phyloP scores from a whole-genome alignment of 2,797 vertebrate genomes.

The Peromyscus aztecus region DNA sequence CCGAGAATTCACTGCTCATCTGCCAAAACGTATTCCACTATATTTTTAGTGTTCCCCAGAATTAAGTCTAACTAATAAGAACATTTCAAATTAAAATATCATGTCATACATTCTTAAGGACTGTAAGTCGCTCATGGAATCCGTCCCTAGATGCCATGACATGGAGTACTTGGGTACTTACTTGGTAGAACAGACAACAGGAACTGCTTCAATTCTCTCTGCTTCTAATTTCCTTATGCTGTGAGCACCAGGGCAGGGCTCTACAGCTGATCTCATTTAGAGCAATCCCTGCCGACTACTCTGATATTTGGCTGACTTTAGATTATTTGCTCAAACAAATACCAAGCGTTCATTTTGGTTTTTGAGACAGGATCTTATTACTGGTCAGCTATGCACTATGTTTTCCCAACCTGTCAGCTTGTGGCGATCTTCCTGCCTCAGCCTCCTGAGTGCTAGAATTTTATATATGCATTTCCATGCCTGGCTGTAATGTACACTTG shows the following conservation, averaged over 20 bases:
- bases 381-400: not conserved
- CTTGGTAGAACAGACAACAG: not conserved
- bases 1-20: not conserved
- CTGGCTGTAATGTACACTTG: not conserved
- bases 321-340: not conserved
- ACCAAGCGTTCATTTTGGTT: not conserved
- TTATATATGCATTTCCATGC: not conserved
- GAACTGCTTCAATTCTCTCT: not conserved
- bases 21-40: not conserved
- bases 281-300: not conserved
- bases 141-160: not conserved
- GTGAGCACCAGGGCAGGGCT: not conserved
- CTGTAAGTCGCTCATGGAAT: conserved; percentile 21
- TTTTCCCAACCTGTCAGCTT: not conserved
- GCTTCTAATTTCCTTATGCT: not conserved
- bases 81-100: conserved; percentile 51
- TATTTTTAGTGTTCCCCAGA: not conserved
- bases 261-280: not conserved
- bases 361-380: not conserved
- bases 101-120: conserved; percentile 17
- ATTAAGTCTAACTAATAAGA: conserved; percentile 41
- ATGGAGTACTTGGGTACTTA: not conserved
- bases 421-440: not conserved
- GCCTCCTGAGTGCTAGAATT: not conserved
- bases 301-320: conserved; percentile 19